Conservation (phyloP, 2,888 invertebrate genomes). For the Melikaiella ostensackeni region DNA sequence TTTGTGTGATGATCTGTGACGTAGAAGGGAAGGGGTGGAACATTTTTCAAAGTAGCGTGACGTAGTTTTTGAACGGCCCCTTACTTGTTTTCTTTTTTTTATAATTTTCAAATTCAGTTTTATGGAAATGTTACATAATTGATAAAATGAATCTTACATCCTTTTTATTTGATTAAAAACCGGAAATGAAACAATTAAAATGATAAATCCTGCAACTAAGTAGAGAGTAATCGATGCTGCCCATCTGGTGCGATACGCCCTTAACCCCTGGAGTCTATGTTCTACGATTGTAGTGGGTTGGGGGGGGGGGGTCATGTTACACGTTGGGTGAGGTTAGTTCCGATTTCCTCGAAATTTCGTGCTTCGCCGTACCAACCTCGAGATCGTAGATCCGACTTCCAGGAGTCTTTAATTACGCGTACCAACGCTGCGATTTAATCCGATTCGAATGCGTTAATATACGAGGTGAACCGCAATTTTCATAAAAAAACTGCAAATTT, state of each 20-base stretch:
- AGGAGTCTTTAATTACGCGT: conserved; percentile 22
- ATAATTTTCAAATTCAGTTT: no score
- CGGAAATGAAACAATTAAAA: conserved; percentile 29
- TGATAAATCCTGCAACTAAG: conserved; percentile 21
- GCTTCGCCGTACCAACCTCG: conserved; percentile 57
- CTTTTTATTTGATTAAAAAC: conserved; percentile 4
- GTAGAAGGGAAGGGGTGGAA: no score
- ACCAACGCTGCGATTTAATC: conserved; percentile 13
- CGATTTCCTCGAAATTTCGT: conserved; percentile 53
- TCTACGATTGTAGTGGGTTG: conserved; percentile 10
- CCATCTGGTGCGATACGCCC: conserved; percentile 38
- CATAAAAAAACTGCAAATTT: not conserved
- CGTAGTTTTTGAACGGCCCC: no score
- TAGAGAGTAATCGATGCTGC: conserved; percentile 35
- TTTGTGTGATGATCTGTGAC: no score
- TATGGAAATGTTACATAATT: not conserved
- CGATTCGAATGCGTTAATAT: not conserved
- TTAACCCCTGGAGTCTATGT: conserved; percentile 39
- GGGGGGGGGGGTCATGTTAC: conserved; percentile 42
- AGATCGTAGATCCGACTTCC: conserved; percentile 46
- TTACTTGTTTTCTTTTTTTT: no score
- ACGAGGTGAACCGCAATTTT: not conserved
- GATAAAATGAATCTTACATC: not conserved
- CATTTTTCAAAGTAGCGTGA: no score
- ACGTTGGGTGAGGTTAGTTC: conserved; percentile 40